Evolutionary conservation across 1,140 invertebrate species (phyloP), one percentile per base, ranked within the genome.

Genomic region (Agrypnia vestita): DNA sequence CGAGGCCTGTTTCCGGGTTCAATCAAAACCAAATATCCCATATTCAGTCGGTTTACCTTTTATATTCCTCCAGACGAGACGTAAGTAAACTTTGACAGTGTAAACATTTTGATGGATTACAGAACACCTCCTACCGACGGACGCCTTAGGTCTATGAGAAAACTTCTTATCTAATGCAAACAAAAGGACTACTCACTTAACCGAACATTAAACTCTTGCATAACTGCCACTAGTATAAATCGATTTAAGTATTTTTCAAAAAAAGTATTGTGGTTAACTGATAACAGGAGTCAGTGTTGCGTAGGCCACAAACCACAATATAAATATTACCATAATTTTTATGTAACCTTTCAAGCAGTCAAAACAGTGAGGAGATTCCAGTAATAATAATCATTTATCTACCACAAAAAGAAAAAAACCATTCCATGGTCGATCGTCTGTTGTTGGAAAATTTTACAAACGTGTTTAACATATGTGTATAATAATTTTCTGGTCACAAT

Each of bases 101-200:
- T 43, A 64, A 64, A 64, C 35, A 64, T 35, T 43, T 9, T 64
- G 61, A 64, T 12, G 61, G 61, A 64, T 64, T 43, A 64, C 21
- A 43, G 35, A 13, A 35, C 3, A 12, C 61, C 25, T 64, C 61
- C 61, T 64, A 64, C 61, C 13, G 8, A 25, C 61, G 12, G 61
- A 35, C 61, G 35, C 35, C 61, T 44, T 9, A n/a, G 35, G 35
- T 35, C 25, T 8, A 19, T 64, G 61, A 25, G 61, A 64, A 62
- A 15, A 19, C 13, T 64, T 19, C 61, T 64, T 64, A 64, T 64
- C 61, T 64, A 25, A 35, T 25, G 35, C n/a, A 64, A 11, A 64
- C 61, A 64, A 12, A 35, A 64, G 35, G 35, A 19, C 19, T 64
- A 8, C 61, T 44, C 61, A 43, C 35, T 25, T 64, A 64, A 59